phyloP scores from a whole-genome alignment of 2,113 vertebrate species.

The Uria lomvia region DNA sequence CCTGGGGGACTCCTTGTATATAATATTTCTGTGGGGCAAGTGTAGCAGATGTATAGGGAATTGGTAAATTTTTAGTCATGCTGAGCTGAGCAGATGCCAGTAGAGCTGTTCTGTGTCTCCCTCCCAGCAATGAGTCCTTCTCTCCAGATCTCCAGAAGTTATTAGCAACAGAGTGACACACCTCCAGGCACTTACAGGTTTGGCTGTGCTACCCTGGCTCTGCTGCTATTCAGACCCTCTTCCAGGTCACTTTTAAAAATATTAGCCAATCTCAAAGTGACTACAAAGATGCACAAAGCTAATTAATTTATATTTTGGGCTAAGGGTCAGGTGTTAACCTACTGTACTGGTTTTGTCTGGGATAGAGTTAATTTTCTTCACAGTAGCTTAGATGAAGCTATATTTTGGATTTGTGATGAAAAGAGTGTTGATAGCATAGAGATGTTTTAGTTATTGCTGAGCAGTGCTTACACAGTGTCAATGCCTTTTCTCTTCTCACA shows the following conservation, averaged over 20 bases:
- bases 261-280: neutral
- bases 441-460: neutral
- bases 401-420: neutral
- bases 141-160: neutral
- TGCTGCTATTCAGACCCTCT: neutral
- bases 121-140: neutral
- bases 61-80: neutral
- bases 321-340: neutral
- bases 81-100: neutral
- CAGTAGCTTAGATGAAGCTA: neutral
- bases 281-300: neutral
- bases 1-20: neutral
- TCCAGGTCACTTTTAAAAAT: neutral
- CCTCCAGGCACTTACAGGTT: neutral
- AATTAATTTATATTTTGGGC: neutral
- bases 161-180: neutral
- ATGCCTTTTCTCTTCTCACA: neutral
- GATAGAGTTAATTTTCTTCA: neutral
- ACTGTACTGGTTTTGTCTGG: neutral
- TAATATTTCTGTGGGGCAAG: neutral
- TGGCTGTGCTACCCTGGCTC: neutral
- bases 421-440: neutral
- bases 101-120: neutral
- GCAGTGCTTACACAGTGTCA: neutral
- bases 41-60: neutral